These are phyloP conservation scores for Drosophila orena DNA, from an alignment of 1,140 invertebrate genomes.

Conservation along the genomic window DNA sequence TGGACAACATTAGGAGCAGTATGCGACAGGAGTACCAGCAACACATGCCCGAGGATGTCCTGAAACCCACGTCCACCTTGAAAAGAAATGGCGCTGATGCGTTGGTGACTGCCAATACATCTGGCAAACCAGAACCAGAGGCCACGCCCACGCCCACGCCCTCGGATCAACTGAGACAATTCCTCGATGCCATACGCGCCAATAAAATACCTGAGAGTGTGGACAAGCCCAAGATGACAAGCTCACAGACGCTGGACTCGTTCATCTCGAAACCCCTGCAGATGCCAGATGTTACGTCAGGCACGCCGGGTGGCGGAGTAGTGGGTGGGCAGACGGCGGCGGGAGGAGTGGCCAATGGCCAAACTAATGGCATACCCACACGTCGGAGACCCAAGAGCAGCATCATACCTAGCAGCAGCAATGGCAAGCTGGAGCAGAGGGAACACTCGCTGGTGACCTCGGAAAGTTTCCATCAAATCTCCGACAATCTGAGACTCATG, in stretches of 20 bases:
- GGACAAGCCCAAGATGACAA: slow-evolving; percentile 77
- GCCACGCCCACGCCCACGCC: slow-evolving; percentile 73
- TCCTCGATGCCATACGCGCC: slow-evolving; percentile 82
- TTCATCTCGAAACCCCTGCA: slow-evolving; percentile 81
- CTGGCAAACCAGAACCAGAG: slow-evolving; percentile 22
- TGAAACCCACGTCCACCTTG: slow-evolving; percentile 56
- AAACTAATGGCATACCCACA: slow-evolving; percentile 49
- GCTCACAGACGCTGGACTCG: slow-evolving; percentile 77
- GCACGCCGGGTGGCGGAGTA: slow-evolving; percentile 51
- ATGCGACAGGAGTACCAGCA: slow-evolving; percentile 83
- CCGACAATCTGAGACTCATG: slow-evolving; percentile 82
- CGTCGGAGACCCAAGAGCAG: slow-evolving; percentile 72
- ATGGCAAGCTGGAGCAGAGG: slow-evolving; percentile 53
- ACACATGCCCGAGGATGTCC: slow-evolving; percentile 78
- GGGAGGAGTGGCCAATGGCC: slow-evolving; percentile 3
- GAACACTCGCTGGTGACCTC: slow-evolving; percentile 79
- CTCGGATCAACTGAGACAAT: slow-evolving; percentile 81
- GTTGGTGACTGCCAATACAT: not conserved
- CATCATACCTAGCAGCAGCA: slow-evolving; percentile 46
- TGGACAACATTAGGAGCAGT: slow-evolving; percentile 83
- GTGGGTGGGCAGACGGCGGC: not conserved
- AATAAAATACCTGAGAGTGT: slow-evolving; percentile 82
- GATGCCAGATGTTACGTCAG: slow-evolving; percentile 82
- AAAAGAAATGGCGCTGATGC: slow-evolving; percentile 19
- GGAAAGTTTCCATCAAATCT: slow-evolving; percentile 84